A percentile compares a stretch with the other conserved stretches of the same genome.
These are phyloP conservation scores for Sphaeridia pumilis DNA, from an alignment of 2,888 invertebrate genomes.

Conservation along the genomic window DNA sequence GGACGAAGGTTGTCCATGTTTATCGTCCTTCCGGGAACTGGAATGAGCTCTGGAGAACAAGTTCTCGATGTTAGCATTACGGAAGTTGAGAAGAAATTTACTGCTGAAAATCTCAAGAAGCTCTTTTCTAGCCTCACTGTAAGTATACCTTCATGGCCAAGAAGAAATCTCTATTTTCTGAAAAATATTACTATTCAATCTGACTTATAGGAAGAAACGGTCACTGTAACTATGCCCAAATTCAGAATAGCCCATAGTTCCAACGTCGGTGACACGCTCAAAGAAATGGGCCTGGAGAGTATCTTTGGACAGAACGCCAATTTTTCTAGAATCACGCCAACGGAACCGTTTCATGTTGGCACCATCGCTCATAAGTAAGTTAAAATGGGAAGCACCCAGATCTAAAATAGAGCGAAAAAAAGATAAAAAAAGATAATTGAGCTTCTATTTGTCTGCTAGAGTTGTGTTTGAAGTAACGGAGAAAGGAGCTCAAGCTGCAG, in stretches of 20 bases:
- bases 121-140: constrained; percentile 21
- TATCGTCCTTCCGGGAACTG: constrained; percentile 38
- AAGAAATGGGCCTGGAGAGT: constrained; percentile 35
- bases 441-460: constrained; percentile 24
- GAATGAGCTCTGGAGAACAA: constrained; percentile 20
- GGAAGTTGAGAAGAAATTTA: constrained; percentile 37
- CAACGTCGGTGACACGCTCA: constrained; percentile 35
- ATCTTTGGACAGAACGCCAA: constrained; percentile 36
- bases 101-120: constrained; percentile 38
- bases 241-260: constrained; percentile 36
- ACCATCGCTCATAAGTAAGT: constrained; percentile 38
- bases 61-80: constrained; percentile 27
- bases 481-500: constrained; percentile 56
- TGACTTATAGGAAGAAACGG: constrained; percentile 38
- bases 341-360: constrained; percentile 36
- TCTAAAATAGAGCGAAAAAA: no score
- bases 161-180: background rate
- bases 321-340: constrained; percentile 34
- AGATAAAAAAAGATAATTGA: no score
- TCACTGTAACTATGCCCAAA: constrained; percentile 39
- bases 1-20: constrained; percentile 39
- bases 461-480: constrained; percentile 38
- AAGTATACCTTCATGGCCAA: no score
- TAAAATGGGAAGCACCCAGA: no score
- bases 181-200: no score